Evolutionary conservation across 2,113 vertebrate genomes (phyloP), one percentile per base, ranked within the genome.

Genomic region (Hyperopisus bebe): DNA sequence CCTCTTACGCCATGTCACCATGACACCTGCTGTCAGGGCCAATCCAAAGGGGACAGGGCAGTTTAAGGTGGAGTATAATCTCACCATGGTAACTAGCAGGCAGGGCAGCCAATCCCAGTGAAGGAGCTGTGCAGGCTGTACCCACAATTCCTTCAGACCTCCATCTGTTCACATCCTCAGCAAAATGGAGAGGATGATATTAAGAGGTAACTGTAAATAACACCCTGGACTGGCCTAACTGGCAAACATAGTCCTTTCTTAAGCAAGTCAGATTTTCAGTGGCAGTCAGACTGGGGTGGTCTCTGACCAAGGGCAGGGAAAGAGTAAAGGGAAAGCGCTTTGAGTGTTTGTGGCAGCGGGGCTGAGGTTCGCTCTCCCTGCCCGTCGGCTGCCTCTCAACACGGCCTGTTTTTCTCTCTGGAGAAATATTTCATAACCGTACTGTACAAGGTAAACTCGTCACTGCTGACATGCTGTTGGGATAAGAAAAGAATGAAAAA

Each of bases 391-490:
- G 48, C 48, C 50, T 55, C 48, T 51, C 48, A 87, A 8, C n/a
- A 2, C 17, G 27, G 48, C 48, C 86, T 55, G 27, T 24, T 55
- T 39, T 39, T 27, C 86, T 77, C 66, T 39, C 62, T 42, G 2
- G 53, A 89, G 88, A 89, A 74, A 70, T 74, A 77, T 48, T 27
- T 74, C 88, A 50, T n/a, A 47, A 92, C 31, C 93, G 92, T 93
- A 93, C 91, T 91, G 48, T 58, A 77, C 74, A 91, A 92, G 89
- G 90, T 92, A 91, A 94, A 93, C 91, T 93, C 89, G 88, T 92
- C 90, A 86, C 35, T 89, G 92, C 90, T 93, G 93, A 89, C 94
- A 95, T 96, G 95, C 95, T 96, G 96, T 90, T 90, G 92, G 87
- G 92, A 94, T 92, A 94, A 95, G 93, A 83, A 77, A 55, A 19